These are phyloP conservation scores for Himalopsyche tibetana DNA, from an alignment of 2,888 invertebrate species.

Conservation along the genomic window DNA sequence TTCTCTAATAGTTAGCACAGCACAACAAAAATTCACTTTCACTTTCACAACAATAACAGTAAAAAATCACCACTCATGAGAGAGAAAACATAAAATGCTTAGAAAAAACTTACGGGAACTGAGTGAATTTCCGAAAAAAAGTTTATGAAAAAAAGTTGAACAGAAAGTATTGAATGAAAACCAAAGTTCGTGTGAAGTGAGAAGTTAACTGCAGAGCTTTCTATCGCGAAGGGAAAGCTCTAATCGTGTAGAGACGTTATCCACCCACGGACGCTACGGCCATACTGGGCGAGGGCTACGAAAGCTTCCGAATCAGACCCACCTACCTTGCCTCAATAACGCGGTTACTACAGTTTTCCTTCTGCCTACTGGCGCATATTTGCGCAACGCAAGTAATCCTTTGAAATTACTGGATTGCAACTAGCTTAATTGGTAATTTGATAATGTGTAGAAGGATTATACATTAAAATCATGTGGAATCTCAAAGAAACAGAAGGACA, in stretches of 20 bases:
- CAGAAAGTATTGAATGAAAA: constrained; percentile 16
- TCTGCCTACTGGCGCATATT: constrained; percentile 55
- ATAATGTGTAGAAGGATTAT: too few species aligned
- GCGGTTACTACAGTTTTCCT: neutral
- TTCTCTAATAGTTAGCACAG: too few species aligned
- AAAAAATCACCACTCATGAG: constrained; percentile 8
- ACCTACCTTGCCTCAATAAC: constrained; percentile 1
- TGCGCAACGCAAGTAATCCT: constrained; percentile 52
- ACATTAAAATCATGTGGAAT: too few species aligned
- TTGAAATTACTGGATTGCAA: neutral
- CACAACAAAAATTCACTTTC: neutral
- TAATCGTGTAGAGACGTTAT: neutral
- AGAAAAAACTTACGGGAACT: too few species aligned
- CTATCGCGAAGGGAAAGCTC: neutral
- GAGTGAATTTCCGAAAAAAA: neutral
- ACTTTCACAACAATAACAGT: neutral
- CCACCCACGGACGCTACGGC: neutral
- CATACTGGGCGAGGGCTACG: constrained; percentile 15
- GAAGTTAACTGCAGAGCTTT: constrained; percentile 26
- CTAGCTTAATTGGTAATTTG: too few species aligned
- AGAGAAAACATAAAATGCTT: neutral
- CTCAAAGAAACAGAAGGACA: too few species aligned
- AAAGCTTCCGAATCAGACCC: constrained; percentile 20
- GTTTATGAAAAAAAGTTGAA: neutral
- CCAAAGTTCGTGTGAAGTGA: constrained; percentile 2